Base-by-base conservation (phyloP, 2,888 invertebrate genomes). In the Orthosia gothica region DNA sequence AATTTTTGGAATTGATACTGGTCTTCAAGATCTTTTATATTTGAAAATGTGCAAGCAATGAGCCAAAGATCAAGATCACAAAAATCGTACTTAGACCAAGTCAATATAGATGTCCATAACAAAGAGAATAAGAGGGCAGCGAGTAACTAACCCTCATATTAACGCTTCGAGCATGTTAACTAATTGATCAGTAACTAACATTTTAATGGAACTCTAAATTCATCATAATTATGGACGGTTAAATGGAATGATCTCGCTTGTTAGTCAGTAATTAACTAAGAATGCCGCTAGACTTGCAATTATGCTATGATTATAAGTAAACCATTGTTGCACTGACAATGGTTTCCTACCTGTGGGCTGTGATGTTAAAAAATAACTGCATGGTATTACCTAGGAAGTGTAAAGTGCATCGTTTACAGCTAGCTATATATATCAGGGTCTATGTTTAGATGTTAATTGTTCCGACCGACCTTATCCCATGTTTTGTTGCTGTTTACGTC, bases 131-230 rank as follows among this genome's bases (percentile, higher is more conserved):
- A 91, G 90, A 87, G 85, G 88, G 92, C 90, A 94, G 90, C 86
- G 92, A 91, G 86, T 91, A 91, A 95, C 94, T 94, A 94, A 94
- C 92, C 92, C 92, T 94, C 95, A 95, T 94, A 95, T 90, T 95
- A 95, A 96, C 88, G 95, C 96, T 95, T 93, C 81, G 45, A 70
- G 95, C 94, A 94, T 92, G 73, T 55, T 61, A 63, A 84, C 74
- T 81, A 81, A 82, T 72, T 69, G 26, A 73, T 62, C 57, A 79
- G 55, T 66, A 65, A 74, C 64, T 67, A 81, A 82, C 55, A 64
- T 49, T 61, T 59, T n/a, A 62, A 77, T 77, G 55, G 5, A 66
- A 65, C 64, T 58, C 12, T 40, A 62, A 54, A 70, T 69, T 78
- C 47, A 66, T 70, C 62, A 58, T 70, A 52, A 61, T 15, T 54